Base-by-base conservation (phyloP, 2,888 invertebrate genomes). In the Loripinus fragilis region DNA sequence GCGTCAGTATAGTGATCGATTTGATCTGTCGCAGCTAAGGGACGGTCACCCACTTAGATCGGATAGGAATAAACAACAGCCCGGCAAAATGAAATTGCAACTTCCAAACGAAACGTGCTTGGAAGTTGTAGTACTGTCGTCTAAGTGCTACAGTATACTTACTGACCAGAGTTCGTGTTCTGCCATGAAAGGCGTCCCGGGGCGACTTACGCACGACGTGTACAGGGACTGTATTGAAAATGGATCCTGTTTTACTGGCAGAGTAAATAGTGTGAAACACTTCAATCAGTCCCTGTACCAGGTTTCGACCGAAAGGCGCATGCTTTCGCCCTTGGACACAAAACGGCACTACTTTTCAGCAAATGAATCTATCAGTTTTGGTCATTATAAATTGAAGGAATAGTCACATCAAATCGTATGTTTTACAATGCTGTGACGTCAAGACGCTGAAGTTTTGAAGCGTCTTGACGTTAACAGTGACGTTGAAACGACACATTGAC, bases 81-180 rank as follows among this genome's bases (percentile, higher is more conserved):
- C 48, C 1, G 72, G 72, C 1, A 41, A 65, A 23, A 35, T 72
- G 0, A 72, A 72, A 45, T 71, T 71, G 15, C 55, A 71, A 60
- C 55, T 55, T 0, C 38, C 25, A 20, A 60, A 25, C 17, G 33
- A 50, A n/a, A 38, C 52, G 2, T 70, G 70, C 52, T 25, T 10
- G 8, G 71, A 71, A 25, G 55, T 71, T 17, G 1, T 33, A 8
- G 71, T 41, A 23, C 42, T 71, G 23, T 23, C 23, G 38, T 60
- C 71, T 7, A 71, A 71, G 25, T 71, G 71, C 23, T 71, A 71
- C 23, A 60, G 55, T 5, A 23, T 71, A 33, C 35, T 28, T 33
- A 52, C 71, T 23, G 60, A 71, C 28, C 5, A 17, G 15, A 60
- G 71, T 0, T 60, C 60, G 5, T 60, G 41, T 28, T 60, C 55